Percentiles rank a stretch among this genome's conserved stretches.
These are phyloP conservation scores for Nestor notabilis DNA, from an alignment of 2,113 vertebrate genomes.

Conservation along the genomic window DNA sequence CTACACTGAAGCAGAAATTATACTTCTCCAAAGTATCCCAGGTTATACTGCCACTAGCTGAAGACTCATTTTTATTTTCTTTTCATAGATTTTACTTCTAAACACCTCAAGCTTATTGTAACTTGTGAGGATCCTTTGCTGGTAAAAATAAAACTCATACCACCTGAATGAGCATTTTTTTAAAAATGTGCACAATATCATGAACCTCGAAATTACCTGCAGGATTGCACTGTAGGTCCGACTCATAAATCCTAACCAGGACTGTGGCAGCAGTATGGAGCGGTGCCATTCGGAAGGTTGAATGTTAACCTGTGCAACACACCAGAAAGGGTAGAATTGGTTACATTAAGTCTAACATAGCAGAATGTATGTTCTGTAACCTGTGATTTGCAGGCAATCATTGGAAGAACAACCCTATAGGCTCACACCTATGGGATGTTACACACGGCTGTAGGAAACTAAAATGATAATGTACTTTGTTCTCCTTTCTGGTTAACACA, in stretches of 20 bases:
- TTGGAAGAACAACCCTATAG: neutral
- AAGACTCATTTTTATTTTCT: neutral
- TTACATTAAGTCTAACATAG: neutral
- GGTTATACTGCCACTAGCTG: neutral
- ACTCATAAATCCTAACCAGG: slow-evolving; percentile 90
- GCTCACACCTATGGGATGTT: accelerated
- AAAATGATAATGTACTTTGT: neutral
- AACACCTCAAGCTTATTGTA: neutral
- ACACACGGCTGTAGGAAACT: neutral
- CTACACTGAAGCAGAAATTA: neutral
- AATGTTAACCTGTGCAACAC: slow-evolving; percentile 86
- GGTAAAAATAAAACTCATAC: neutral
- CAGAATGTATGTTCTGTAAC: neutral
- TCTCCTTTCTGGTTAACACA: neutral
- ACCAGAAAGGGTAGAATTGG: neutral
- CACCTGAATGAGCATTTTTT: neutral
- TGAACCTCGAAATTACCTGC: slow-evolving; percentile 78
- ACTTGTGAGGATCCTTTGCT: neutral
- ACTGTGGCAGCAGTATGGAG: slow-evolving; percentile 87
- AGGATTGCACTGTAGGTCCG: slow-evolving; percentile 87
- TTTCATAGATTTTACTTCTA: neutral
- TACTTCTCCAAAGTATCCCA: neutral
- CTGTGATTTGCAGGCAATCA: neutral
- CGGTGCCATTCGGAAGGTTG: slow-evolving; percentile 95
- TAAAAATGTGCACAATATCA: neutral